Percentiles rank a stretch among this genome's conserved stretches.
Evolutionary conservation across 2,888 invertebrate genomes (phyloP).

Genomic region (Aporophyla nigra): DNA sequence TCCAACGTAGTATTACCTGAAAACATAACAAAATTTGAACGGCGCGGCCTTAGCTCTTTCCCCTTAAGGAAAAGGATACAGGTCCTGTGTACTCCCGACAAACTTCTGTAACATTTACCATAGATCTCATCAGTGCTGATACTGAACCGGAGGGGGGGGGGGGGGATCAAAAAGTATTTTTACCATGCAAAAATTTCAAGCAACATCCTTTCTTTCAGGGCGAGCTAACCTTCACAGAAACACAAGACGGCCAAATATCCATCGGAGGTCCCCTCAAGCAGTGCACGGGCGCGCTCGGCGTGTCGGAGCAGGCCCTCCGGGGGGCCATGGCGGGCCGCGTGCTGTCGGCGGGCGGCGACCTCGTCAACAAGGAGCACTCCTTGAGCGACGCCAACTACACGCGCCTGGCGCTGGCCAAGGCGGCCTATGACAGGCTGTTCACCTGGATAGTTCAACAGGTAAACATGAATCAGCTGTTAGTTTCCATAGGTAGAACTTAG

Average conservation of each 20-base stretch:
- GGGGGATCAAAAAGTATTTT: too few relatives aligned
- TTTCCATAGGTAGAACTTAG: too few relatives aligned
- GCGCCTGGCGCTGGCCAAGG: slow-evolving; percentile 98
- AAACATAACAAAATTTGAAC: too few relatives aligned
- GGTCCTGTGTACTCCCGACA: too few relatives aligned
- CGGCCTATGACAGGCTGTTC: slow-evolving; percentile 98
- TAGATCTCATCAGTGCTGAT: too few relatives aligned
- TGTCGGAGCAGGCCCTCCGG: slow-evolving; percentile 92
- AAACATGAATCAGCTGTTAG: background rate
- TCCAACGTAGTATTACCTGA: too few relatives aligned
- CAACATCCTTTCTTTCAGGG: slow-evolving; percentile 80
- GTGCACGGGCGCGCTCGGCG: slow-evolving; percentile 90
- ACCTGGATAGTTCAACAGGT: slow-evolving; percentile 96
- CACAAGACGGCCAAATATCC: slow-evolving; percentile 91
- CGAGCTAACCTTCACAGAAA: slow-evolving; percentile 91
- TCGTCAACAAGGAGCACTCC: slow-evolving; percentile 95
- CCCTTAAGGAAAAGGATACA: too few relatives aligned
- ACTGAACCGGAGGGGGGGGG: too few relatives aligned
- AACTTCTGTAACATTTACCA: too few relatives aligned
- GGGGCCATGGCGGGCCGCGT: slow-evolving; percentile 96
- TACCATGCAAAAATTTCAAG: background rate
- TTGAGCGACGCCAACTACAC: slow-evolving; percentile 96
- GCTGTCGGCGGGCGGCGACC: slow-evolving; percentile 96
- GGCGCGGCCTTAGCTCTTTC: too few relatives aligned
- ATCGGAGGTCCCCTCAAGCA: slow-evolving; percentile 85